These are phyloP conservation scores for Dicranocentrus wangi DNA, from an alignment of 2,888 invertebrate genomes.

Conservation along the genomic window DNA sequence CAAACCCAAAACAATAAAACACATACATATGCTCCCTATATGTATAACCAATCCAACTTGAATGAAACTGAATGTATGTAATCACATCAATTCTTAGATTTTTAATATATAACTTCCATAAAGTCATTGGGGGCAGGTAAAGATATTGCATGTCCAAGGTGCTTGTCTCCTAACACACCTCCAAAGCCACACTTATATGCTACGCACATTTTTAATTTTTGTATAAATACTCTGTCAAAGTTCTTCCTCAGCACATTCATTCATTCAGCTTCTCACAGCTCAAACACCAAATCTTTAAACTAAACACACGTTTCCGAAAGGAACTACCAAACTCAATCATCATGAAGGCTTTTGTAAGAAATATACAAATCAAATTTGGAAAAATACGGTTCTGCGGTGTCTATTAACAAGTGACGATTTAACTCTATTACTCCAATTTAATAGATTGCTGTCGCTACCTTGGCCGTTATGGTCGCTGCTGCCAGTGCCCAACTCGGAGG, in stretches of 20 bases:
- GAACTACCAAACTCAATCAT: conserved; percentile 23
- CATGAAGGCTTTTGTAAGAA: conserved; percentile 56
- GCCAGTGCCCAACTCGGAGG: not conserved
- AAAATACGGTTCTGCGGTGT: not conserved
- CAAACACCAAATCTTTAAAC: not conserved
- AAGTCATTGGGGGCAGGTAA: not conserved
- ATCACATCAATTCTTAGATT: not conserved
- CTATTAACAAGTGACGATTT: not conserved
- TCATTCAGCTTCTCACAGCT: conserved; percentile 24
- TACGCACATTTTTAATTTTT: conserved; percentile 12
- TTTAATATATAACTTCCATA: not conserved
- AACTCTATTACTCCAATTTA: not conserved
- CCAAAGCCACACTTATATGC: not conserved
- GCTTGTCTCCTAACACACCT: not conserved
- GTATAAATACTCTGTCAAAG: conserved; percentile 52
- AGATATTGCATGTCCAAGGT: not conserved
- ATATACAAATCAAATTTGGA: not conserved
- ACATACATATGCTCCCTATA: no score
- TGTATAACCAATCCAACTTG: no score
- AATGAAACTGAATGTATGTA: no score
- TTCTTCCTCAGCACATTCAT: conserved; percentile 19
- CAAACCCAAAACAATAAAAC: not conserved
- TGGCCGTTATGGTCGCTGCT: conserved; percentile 31
- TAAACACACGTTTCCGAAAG: not conserved
- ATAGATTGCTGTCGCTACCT: conserved; percentile 32